These are phyloP conservation scores for Notodonta ziczac DNA, from an alignment of 2,888 invertebrate genomes.

Conservation along the genomic window DNA sequence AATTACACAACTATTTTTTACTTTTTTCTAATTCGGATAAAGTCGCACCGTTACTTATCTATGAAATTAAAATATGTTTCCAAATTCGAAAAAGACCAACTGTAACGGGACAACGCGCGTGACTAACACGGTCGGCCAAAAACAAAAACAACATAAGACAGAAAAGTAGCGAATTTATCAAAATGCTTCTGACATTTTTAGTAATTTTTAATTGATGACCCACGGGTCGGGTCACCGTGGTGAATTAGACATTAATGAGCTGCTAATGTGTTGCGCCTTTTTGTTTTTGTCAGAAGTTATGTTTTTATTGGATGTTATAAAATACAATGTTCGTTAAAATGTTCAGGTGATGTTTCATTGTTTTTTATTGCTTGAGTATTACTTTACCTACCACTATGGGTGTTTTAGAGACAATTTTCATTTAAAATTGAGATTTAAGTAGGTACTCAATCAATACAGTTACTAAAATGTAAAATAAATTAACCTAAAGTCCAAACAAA, in stretches of 20 bases:
- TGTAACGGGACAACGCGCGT: slow-evolving; percentile 55
- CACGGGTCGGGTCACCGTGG: slow-evolving; percentile 63
- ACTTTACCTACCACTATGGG: too few species aligned
- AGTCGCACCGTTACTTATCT: background rate
- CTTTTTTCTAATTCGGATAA: background rate
- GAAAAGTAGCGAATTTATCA: slow-evolving; percentile 68
- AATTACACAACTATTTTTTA: too few species aligned
- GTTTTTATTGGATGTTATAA: slow-evolving; percentile 17
- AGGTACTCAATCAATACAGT: too few species aligned
- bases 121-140: slow-evolving; percentile 63
- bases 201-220: slow-evolving; percentile 69
- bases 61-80: background rate
- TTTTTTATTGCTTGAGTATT: background rate
- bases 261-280: slow-evolving; percentile 66
- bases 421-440: too few species aligned
- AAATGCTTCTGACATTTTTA: slow-evolving; percentile 60
- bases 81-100: slow-evolving; percentile 38
- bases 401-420: too few species aligned
- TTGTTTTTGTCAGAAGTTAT: slow-evolving; percentile 50
- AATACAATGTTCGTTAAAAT: slow-evolving; percentile 14
- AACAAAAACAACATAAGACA: slow-evolving; percentile 56
- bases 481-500: background rate
- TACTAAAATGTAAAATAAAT: too few species aligned
- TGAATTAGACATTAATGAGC: slow-evolving; percentile 69
- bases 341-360: background rate